These are phyloP conservation scores for Allobates femoralis DNA, from an alignment of 2,797 vertebrate genomes.

Conservation along the genomic window DNA sequence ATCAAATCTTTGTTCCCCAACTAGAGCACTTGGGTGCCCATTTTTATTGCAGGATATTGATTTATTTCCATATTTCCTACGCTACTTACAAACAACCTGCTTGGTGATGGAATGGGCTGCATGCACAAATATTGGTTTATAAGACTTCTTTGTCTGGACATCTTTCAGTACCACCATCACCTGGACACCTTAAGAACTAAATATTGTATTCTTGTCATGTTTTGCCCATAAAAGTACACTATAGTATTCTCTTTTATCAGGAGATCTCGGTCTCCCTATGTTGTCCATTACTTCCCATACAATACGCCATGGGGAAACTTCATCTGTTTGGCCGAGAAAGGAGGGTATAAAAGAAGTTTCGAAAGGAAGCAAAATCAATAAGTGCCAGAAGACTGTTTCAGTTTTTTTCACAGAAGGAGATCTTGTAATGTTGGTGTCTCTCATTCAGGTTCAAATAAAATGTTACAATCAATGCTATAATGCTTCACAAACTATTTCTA, in stretches of 20 bases:
- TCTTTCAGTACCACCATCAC: neutral
- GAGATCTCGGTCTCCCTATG: conserved; percentile 1
- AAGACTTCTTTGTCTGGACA: neutral
- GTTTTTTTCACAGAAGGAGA: conserved; percentile 23
- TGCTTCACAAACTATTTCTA: neutral
- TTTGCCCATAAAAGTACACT: neutral
- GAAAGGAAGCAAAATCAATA: conserved; percentile 38
- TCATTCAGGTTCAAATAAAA: conserved; percentile 7
- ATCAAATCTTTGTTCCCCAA: no score
- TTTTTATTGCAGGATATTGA: neutral
- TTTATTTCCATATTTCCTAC: neutral
- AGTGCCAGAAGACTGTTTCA: neutral
- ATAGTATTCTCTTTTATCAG: neutral
- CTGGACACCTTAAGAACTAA: neutral
- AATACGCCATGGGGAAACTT: conserved; percentile 6
- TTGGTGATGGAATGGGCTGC: neutral
- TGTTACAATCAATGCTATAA: neutral
- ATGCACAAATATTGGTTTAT: no score
- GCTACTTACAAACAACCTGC: neutral
- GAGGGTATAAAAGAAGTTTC: conserved; percentile 22
- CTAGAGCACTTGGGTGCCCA: neutral
- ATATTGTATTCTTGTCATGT: neutral
- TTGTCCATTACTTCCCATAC: conserved; percentile 30
- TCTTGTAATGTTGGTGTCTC: neutral
- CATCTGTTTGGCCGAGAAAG: conserved; percentile 1